These are phyloP conservation scores for Enteromius paludinosus DNA, from an alignment of 2,797 vertebrate genomes.

Conservation along the genomic window DNA sequence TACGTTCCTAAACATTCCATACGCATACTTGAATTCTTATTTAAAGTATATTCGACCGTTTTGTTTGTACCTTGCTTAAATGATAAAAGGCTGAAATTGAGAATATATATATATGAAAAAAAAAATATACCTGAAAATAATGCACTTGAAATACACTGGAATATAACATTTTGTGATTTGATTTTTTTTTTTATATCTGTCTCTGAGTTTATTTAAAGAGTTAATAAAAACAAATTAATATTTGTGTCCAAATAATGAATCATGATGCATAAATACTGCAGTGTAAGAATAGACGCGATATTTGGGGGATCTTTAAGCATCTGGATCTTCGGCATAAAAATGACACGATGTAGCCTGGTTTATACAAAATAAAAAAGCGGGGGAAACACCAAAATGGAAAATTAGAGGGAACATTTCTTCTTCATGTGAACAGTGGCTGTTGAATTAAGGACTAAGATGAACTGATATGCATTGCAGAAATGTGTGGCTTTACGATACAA, in stretches of 20 bases:
- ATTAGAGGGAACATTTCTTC: neutral
- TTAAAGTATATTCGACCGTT: constrained; percentile 87
- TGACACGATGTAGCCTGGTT: neutral
- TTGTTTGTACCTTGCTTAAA: constrained; percentile 90
- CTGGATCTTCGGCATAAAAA: neutral
- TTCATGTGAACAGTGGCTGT: neutral
- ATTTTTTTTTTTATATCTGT: constrained; percentile 87
- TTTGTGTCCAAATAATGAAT: constrained; percentile 82
- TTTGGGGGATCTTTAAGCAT: neutral
- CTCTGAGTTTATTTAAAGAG: constrained; percentile 99
- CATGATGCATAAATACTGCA: constrained; percentile 61
- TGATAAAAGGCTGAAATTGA: constrained; percentile 87
- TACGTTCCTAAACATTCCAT: constrained; percentile 95
- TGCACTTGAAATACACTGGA: constrained; percentile 99
- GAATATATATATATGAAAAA: constrained; percentile 82
- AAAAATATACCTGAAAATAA: constrained; percentile 98
- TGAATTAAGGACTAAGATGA: neutral
- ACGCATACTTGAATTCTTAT: constrained; percentile 99
- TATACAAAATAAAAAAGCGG: neutral
- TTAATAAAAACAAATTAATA: constrained; percentile 96
- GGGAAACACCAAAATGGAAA: neutral
- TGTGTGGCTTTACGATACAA: neutral
- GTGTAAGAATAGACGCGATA: constrained; percentile 28
- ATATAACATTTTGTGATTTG: constrained; percentile 97
- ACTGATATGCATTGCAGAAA: constrained; percentile 2